Evolutionary conservation across 2,888 invertebrate genomes (phyloP), one percentile per base, ranked within the genome.

Genomic region (Acronicta psi): DNA sequence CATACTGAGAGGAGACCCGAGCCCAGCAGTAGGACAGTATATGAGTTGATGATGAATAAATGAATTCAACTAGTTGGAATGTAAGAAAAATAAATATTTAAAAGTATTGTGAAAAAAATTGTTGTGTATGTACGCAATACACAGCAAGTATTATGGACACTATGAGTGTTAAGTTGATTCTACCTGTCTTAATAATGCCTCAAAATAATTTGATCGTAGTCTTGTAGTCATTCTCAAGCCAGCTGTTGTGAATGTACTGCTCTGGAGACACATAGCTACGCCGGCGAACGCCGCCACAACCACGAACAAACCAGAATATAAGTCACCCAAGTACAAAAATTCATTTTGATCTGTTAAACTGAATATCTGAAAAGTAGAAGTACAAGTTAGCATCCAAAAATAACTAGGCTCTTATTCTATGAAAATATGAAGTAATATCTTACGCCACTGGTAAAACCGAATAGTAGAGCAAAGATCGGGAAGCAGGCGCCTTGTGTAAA

Each of bases 201-300:
- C 85, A 56, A 94, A 94, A 73, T 94, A 90, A 76, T 89, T 81
- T 76, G 87, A 82, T 61, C 95, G 88, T 8, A 95, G 81, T 47
- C 97, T 92, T 2, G 96, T 94, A 0, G 98, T 98, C 91, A 98
- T 95, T 55, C 95, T 95, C 1, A 97, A 96, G 0, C 98, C 98
- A 0, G 98, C 96, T 23, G 95, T 90, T 0, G 96, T 96, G 82
- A 97, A 97, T 85, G 96, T 95, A 67, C 95, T 95, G 68, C 96
- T 95, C 85, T 97, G 97, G 0, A 96, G 82, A 77, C 96, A 96
- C 73, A 96, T 96, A 2, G 96, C 95, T 0, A 96, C 61, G 0
- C 97, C 97, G 0, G 96, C 96, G 1, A 96, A 77, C 0, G 96
- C 81, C 0, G 97, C 97, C 38, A 97, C 95, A 13, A 95, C 88